These are phyloP conservation scores for Aethes cnicana DNA, from an alignment of 2,888 invertebrate species.

Conservation along the genomic window DNA sequence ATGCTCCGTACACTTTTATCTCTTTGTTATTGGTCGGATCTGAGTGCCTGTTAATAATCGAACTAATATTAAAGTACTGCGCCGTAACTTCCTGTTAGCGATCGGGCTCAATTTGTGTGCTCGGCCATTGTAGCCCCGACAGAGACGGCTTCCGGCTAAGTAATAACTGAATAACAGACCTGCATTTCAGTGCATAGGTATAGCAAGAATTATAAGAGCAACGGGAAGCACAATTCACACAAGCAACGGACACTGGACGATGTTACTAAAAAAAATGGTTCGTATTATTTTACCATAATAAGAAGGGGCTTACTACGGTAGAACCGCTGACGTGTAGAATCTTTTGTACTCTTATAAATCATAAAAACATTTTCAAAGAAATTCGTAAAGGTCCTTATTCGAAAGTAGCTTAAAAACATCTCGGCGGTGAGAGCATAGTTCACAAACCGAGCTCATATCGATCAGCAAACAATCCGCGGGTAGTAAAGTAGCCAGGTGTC, in stretches of 20 bases:
- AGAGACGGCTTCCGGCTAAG: background rate
- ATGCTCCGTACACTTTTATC: constrained; percentile 50
- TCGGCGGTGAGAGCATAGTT: constrained; percentile 41
- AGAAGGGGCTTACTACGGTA: too few relatives aligned
- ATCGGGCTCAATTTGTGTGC: constrained; percentile 6
- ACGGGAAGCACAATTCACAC: too few relatives aligned
- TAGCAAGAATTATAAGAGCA: too few relatives aligned
- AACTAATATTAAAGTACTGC: constrained; percentile 28
- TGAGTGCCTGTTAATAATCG: constrained; percentile 34
- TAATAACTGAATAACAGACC: constrained; percentile 1
- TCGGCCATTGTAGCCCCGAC: background rate
- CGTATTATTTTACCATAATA: too few relatives aligned
- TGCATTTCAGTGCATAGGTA: background rate
- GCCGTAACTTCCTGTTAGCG: constrained; percentile 22
- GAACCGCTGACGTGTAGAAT: too few relatives aligned
- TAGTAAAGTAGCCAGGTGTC: constrained; percentile 74
- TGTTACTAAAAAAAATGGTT: too few relatives aligned
- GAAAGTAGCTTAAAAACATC: constrained; percentile 30
- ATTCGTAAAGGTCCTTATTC: too few relatives aligned
- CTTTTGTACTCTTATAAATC: too few relatives aligned
- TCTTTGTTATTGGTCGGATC: constrained; percentile 44
- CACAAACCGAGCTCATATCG: constrained; percentile 55
- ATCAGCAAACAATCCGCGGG: constrained; percentile 64
- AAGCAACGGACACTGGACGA: too few relatives aligned
- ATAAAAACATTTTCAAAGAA: too few relatives aligned